Base-by-base conservation (phyloP, 2,113 vertebrate species). In the Gnathonemus echidnorhynchus region DNA sequence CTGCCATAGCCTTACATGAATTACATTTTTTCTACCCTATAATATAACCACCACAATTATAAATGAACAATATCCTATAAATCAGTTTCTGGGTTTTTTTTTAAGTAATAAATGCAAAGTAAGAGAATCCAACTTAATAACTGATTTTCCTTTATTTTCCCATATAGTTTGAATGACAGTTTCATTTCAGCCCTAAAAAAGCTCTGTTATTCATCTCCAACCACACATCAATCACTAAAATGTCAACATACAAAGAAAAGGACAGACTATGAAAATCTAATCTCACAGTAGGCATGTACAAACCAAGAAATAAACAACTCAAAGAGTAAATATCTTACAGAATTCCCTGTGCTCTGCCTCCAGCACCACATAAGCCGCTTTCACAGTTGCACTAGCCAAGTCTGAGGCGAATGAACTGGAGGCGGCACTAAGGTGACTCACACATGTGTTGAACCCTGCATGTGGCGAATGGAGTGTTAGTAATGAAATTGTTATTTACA, bases 211-310 rank as follows among this genome's bases (percentile, higher is more conserved):
- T 93, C 92, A 92, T 92, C 91, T 91, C 80, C 90, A 92, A 94
- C 90, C 87, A 84, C 74, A 93, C 91, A 94, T 93, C 89, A 93
- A 93, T 93, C 92, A 93, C 89, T 89, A 80, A 93, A 93, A 95
- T 93, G 92, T 93, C 91, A 94, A 92, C 91, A 94, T 91, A 94
- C 91, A 93, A 94, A 93, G 90, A 88, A 92, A 94, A 93, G 92
- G 89, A 91, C 88, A 94, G 89, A 90, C 87, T 91, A 92, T 90
- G 90, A 92, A 92, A 93, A 92, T 92, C 89, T 89, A 93, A 93
- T 94, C 92, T 88, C 90, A 91, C 90, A 85, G 86, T 90, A 94
- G 89, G 92, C 87, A 91, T 91, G 92, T 91, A 93, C 92, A 93
- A 91, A 91, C 85, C 77, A 91, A 48, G 85, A 94, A 95, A 94